phyloP scores from a whole-genome alignment of 1,140 invertebrate genomes.

The Chelonus insularis region DNA sequence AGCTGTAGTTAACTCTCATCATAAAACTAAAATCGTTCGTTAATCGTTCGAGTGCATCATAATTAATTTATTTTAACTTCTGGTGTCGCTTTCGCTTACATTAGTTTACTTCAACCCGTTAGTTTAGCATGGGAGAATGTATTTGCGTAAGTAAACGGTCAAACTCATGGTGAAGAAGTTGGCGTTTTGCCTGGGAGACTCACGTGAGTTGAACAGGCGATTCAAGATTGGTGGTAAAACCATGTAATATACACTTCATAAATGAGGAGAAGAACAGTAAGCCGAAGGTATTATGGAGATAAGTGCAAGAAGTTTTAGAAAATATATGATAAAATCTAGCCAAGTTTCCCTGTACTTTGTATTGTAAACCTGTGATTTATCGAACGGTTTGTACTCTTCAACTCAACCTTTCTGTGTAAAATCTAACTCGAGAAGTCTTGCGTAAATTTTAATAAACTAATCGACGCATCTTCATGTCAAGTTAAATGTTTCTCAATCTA shows the following conservation, averaged over 20 bases:
- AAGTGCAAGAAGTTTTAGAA: no score
- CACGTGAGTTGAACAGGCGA: background rate
- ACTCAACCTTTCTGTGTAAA: slow-evolving; percentile 30
- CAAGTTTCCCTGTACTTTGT: no score
- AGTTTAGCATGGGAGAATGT: slow-evolving; percentile 32
- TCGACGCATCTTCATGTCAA: slow-evolving; percentile 40
- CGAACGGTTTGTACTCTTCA: slow-evolving; percentile 5
- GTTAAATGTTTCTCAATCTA: slow-evolving; percentile 34
- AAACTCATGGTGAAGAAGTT: slow-evolving; percentile 1
- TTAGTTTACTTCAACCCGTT: slow-evolving; percentile 18
- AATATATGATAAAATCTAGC: no score
- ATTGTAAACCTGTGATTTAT: slow-evolving; percentile 42
- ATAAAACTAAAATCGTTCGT: no score
- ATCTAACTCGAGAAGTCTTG: slow-evolving; percentile 36
- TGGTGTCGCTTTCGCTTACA: slow-evolving; percentile 27
- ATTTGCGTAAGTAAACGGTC: slow-evolving; percentile 39
- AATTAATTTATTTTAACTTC: slow-evolving; percentile 19
- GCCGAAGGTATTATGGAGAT: no score
- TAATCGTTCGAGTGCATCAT: slow-evolving; percentile 21
- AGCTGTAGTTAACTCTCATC: no score
- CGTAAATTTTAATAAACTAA: slow-evolving; percentile 49
- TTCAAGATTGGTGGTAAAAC: background rate
- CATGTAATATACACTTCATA: background rate
- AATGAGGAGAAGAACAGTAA: no score
- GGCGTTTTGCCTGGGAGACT: background rate